A percentile compares a stretch with the other conserved stretches of the same genome.
These are phyloP conservation scores for Dicranocentrus wangi DNA, from an alignment of 2,888 invertebrate genomes.

Conservation along the genomic window DNA sequence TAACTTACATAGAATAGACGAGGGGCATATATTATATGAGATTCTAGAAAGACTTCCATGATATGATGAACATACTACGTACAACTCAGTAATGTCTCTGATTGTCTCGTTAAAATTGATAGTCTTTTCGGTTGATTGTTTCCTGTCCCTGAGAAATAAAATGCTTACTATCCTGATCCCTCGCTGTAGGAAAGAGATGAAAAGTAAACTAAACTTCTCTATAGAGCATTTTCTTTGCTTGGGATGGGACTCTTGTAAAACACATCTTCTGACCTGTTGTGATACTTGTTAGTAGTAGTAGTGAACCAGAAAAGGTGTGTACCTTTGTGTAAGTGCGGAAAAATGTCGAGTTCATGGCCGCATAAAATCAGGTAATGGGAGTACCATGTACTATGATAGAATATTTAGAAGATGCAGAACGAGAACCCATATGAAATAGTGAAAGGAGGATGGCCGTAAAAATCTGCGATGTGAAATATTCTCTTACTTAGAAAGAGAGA, in stretches of 20 bases:
- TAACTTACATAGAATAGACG: too few relatives aligned
- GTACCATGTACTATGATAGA: too few relatives aligned
- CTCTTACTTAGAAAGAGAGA: neutral
- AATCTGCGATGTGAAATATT: neutral
- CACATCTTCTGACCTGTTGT: neutral
- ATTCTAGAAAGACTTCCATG: too few relatives aligned
- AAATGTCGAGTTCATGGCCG: slow-evolving; percentile 35
- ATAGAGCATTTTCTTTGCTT: neutral
- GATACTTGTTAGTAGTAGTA: neutral
- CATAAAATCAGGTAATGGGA: too few relatives aligned
- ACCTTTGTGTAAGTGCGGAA: neutral
- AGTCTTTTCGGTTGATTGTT: neutral
- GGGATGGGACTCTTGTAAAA: neutral
- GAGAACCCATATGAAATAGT: neutral
- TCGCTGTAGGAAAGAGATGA: too few relatives aligned
- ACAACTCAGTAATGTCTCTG: neutral
- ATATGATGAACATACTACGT: too few relatives aligned
- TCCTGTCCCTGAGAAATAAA: too few relatives aligned
- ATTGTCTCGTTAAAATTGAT: neutral
- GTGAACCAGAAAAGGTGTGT: too few relatives aligned
- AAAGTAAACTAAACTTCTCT: neutral
- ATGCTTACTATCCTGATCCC: too few relatives aligned
- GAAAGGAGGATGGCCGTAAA: neutral
- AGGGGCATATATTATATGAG: too few relatives aligned
- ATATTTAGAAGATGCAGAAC: neutral